phyloP scores from a whole-genome alignment of 2,113 vertebrate species.

The Proteles cristata region DNA sequence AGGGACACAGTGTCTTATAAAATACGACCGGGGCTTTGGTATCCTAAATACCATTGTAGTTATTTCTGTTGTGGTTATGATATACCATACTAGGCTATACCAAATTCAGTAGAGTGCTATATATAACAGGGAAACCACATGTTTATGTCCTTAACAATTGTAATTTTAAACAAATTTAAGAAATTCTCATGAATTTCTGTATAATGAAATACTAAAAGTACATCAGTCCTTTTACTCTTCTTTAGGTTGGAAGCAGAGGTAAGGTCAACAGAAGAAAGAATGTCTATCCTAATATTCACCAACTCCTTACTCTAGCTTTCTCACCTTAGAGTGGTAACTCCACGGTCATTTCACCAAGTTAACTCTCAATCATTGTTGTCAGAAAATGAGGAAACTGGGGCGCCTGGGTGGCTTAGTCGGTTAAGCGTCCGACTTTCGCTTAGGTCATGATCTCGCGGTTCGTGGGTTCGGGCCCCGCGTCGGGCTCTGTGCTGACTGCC shows the following conservation, averaged over 20 bases:
- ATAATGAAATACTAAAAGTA: neutral
- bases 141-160: conserved; percentile 17
- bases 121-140: conserved; percentile 31
- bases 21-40: conserved; percentile 14
- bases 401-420: too few relatives aligned
- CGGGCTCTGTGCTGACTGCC: too few relatives aligned
- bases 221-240: neutral
- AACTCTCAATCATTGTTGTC: neutral
- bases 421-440: too few relatives aligned
- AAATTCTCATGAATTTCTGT: conserved; percentile 4
- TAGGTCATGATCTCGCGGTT: too few relatives aligned
- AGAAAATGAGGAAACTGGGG: neutral
- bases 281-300: neutral
- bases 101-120: neutral
- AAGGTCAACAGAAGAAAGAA: neutral
- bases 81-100: neutral
- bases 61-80: conserved; percentile 53
- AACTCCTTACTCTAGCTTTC: neutral
- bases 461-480: too few relatives aligned
- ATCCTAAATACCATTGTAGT: neutral
- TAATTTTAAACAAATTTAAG: conserved; percentile 50
- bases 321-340: neutral
- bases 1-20: neutral
- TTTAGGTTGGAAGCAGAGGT: neutral
- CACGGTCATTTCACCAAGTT: neutral